These are phyloP conservation scores for Hydrotaea diabolus DNA, from an alignment of 2,888 invertebrate species.

Conservation along the genomic window DNA sequence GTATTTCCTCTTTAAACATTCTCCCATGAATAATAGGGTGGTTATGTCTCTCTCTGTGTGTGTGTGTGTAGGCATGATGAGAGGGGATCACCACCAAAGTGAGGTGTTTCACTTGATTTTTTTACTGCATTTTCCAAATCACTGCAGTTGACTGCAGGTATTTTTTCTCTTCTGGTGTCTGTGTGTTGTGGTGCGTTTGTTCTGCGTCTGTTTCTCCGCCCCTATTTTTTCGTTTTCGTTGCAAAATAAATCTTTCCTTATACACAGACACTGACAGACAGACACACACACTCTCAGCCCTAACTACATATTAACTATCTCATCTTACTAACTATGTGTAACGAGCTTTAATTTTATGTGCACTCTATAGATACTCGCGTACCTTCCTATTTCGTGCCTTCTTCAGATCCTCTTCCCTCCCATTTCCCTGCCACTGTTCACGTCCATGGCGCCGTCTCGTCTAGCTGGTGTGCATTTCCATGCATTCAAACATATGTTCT, in stretches of 20 bases:
- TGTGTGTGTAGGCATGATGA: background rate
- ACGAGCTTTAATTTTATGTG: slow-evolving; percentile 31
- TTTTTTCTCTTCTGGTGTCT: slow-evolving; percentile 43
- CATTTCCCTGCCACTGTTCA: background rate
- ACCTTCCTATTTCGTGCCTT: background rate
- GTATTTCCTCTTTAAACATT: background rate
- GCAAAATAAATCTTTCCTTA: slow-evolving; percentile 62
- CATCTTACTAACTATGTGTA: slow-evolving; percentile 46
- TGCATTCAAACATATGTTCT: background rate
- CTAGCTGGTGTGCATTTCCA: background rate
- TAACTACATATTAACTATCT: slow-evolving; percentile 59
- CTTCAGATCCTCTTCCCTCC: background rate
- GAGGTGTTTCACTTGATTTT: slow-evolving; percentile 48
- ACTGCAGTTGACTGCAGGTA: slow-evolving; percentile 66
- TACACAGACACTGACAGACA: slow-evolving; percentile 39
- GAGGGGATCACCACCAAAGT: slow-evolving; percentile 15
- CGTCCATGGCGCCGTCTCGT: background rate
- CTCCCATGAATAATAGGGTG: slow-evolving; percentile 18
- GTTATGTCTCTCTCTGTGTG: too few species aligned
- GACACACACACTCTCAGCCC: background rate
- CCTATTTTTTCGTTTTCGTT: slow-evolving; percentile 32
- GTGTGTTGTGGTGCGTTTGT: slow-evolving; percentile 20
- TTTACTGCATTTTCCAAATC: slow-evolving; percentile 60
- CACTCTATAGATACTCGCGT: slow-evolving; percentile 18
- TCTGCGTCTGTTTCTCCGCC: slow-evolving; percentile 12